phyloP scores from a whole-genome alignment of 2,113 vertebrate species.

The Rynchops niger region DNA sequence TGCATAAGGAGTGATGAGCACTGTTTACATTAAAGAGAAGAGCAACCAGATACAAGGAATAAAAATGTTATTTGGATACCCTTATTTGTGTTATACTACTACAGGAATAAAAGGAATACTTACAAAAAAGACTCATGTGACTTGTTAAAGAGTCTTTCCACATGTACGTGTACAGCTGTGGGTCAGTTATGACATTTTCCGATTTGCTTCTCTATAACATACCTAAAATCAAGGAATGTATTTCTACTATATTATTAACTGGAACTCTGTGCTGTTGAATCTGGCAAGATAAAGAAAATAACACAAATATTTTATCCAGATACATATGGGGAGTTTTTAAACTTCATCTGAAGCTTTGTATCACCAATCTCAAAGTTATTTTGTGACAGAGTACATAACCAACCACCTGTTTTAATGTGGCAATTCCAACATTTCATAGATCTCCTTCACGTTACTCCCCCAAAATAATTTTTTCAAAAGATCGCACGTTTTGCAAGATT shows the following conservation, averaged over 20 bases:
- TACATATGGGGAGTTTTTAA: background rate
- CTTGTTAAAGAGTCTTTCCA: background rate
- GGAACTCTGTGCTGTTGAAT: background rate
- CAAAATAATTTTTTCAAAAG: background rate
- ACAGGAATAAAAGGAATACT: slow-evolving; percentile 22
- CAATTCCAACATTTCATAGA: background rate
- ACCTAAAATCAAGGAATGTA: background rate
- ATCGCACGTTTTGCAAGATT: background rate
- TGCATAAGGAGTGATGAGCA: background rate
- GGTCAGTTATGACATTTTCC: background rate
- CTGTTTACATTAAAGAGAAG: background rate
- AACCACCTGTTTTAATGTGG: background rate
- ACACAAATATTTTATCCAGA: background rate
- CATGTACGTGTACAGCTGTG: background rate
- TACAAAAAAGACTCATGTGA: background rate
- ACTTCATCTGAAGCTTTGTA: background rate
- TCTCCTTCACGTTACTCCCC: background rate
- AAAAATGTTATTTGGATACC: background rate
- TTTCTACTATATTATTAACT: background rate
- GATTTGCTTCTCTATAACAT: background rate
- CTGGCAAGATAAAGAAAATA: background rate
- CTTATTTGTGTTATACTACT: background rate
- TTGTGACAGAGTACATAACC: background rate
- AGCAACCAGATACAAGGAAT: background rate
- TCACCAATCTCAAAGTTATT: background rate